Evolutionary conservation across 1,140 invertebrate species (phyloP).

Genomic region (Atta colombica): DNA sequence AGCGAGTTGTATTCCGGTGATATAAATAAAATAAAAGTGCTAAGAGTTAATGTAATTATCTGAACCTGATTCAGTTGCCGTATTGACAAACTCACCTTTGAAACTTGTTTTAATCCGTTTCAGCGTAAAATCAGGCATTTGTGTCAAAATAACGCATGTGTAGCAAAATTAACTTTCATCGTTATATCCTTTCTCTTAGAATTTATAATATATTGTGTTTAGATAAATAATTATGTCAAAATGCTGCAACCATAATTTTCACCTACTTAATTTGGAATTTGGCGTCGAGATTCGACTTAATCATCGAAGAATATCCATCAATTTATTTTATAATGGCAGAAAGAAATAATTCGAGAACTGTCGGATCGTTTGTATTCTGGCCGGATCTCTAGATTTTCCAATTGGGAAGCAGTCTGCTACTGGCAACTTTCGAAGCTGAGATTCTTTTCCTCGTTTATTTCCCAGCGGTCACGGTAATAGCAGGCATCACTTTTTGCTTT

Average conservation of each 20-base stretch:
- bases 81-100: background rate
- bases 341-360: background rate
- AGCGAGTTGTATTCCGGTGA: background rate
- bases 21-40: conserved; percentile 41
- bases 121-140: background rate
- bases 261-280: background rate
- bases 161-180: background rate
- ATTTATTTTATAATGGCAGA: background rate
- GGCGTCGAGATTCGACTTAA: background rate
- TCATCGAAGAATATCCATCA: background rate
- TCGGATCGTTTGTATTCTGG: conserved; percentile 16
- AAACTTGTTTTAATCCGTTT: conserved; percentile 30
- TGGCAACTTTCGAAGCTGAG: conserved; percentile 20
- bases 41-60: background rate
- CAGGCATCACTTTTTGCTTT: conserved; percentile 17
- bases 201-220: background rate
- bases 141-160: background rate
- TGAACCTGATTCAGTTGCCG: conserved; percentile 27
- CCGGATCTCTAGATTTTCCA: background rate
- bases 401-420: background rate
- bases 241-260: background rate
- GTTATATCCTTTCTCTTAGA: background rate
- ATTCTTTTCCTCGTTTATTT: conserved; percentile 37
- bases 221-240: too few species aligned
- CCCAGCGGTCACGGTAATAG: conserved; percentile 12